phyloP scores from a whole-genome alignment of 2,888 invertebrate species.

The Pollenia amentaria region DNA sequence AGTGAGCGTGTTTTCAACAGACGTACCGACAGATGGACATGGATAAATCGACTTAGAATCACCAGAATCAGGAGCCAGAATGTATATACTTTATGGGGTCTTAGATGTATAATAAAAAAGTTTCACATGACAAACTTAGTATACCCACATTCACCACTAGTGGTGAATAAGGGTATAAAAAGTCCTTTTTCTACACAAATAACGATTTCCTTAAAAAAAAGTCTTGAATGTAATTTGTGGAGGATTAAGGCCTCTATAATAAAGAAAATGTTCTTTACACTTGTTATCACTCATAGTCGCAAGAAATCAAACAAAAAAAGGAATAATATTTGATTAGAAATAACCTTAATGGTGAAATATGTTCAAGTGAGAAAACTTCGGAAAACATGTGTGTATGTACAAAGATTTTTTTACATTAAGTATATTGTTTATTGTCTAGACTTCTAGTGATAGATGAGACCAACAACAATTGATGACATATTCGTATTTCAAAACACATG shows the following conservation, averaged over 20 bases:
- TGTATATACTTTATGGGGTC: too few species aligned
- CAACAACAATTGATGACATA: constrained; percentile 55
- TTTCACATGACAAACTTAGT: too few species aligned
- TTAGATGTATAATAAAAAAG: too few species aligned
- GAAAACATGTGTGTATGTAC: background rate
- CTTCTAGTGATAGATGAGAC: constrained; percentile 51
- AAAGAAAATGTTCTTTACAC: constrained; percentile 3
- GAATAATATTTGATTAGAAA: constrained; percentile 18
- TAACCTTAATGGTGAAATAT: constrained; percentile 12
- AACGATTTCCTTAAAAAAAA: too few species aligned
- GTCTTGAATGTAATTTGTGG: too few species aligned
- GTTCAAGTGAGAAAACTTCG: background rate
- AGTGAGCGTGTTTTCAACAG: too few species aligned
- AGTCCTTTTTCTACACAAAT: too few species aligned
- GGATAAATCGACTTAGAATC: too few species aligned
- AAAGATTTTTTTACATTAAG: background rate
- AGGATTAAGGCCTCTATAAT: background rate
- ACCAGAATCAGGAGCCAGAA: too few species aligned
- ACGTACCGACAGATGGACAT: too few species aligned
- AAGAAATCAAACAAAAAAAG: background rate
- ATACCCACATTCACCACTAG: too few species aligned
- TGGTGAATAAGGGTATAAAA: too few species aligned
- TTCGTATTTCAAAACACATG: background rate
- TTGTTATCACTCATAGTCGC: constrained; percentile 12
- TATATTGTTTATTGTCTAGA: constrained; percentile 50